A percentile compares a stretch with the other conserved stretches of the same genome.
These are phyloP conservation scores for Amblyopsis hoosieri DNA, from an alignment of 2,797 vertebrate genomes.

Conservation along the genomic window DNA sequence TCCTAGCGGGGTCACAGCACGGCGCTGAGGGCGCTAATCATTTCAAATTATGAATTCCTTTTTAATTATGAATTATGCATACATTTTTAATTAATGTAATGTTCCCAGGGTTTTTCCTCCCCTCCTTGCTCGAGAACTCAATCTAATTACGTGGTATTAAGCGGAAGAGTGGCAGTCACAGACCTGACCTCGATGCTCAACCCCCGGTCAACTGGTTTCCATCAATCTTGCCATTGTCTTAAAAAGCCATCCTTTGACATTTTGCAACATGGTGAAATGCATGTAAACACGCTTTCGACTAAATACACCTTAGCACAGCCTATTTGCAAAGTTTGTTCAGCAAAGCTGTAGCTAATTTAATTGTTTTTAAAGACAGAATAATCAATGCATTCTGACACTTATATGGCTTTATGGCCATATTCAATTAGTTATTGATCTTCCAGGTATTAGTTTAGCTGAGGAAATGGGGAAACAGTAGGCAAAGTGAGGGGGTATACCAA, in stretches of 20 bases:
- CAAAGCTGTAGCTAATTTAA: too few species aligned
- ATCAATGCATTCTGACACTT: constrained; percentile 26
- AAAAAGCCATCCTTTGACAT: constrained; percentile 62
- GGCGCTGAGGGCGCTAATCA: constrained; percentile 79
- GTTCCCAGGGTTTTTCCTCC: constrained; percentile 77
- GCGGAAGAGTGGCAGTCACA: constrained; percentile 73
- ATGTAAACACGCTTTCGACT: constrained; percentile 58
- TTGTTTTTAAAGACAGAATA: constrained; percentile 16
- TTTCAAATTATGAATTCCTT: constrained; percentile 85
- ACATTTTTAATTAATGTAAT: constrained; percentile 88
- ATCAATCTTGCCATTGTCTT: constrained; percentile 75
- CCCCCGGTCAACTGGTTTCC: constrained; percentile 73
- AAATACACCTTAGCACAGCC: constrained; percentile 40
- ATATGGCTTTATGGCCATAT: background rate
- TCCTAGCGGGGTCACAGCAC: constrained; percentile 76
- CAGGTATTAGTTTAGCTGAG: background rate
- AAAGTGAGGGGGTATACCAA: too few species aligned
- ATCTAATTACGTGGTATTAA: constrained; percentile 84
- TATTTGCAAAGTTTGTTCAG: constrained; percentile 39
- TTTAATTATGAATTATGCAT: constrained; percentile 90
- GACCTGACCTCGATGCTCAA: constrained; percentile 67
- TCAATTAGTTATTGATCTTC: background rate
- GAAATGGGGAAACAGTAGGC: too few species aligned
- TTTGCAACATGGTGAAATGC: constrained; percentile 60
- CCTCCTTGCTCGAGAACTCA: constrained; percentile 74